Percentiles rank a stretch among this genome's conserved stretches.
Conservation (phyloP, 2,797 vertebrate genomes). For the Amphiprion clarkii region DNA sequence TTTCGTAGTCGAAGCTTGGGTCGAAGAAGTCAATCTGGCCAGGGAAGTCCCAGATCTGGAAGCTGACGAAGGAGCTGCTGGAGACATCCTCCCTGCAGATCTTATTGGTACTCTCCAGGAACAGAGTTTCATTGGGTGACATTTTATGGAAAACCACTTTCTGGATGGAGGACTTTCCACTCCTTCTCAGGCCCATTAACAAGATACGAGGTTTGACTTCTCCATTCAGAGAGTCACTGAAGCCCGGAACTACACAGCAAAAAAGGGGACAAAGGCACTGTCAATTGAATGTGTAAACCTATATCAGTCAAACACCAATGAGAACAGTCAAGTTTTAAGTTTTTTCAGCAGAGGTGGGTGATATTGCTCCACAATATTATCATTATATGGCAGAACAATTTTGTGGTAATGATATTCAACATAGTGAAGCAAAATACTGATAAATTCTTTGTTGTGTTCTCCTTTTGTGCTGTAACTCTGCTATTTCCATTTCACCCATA, state of each 20-base stretch:
- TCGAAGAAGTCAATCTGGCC: conserved; percentile 99
- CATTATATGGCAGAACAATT: too few species aligned
- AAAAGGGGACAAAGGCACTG: background rate
- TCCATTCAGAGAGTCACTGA: conserved; percentile 90
- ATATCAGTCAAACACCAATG: too few species aligned
- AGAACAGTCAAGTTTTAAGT: too few species aligned
- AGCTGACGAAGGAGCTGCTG: conserved; percentile 99
- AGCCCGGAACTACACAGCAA: conserved; percentile 80
- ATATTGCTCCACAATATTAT: too few species aligned
- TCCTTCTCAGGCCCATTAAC: conserved; percentile 94
- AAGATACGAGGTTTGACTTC: conserved; percentile 95
- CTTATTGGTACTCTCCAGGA: conserved; percentile 99
- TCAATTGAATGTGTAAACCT: too few species aligned
- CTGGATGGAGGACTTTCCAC: conserved; percentile 96
- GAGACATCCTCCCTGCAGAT: conserved; percentile 99
- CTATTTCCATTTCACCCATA: too few species aligned
- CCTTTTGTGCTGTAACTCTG: too few species aligned
- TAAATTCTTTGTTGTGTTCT: too few species aligned
- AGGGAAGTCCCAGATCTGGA: conserved; percentile 99
- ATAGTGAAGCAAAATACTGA: too few species aligned
- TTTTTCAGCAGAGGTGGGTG: too few species aligned
- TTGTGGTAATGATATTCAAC: too few species aligned
- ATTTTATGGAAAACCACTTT: conserved; percentile 99
- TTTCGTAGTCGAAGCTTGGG: conserved; percentile 98
- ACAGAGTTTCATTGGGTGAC: conserved; percentile 98